Base-by-base conservation (phyloP, 2,888 invertebrate species). In the Nomada ruficornis region DNA sequence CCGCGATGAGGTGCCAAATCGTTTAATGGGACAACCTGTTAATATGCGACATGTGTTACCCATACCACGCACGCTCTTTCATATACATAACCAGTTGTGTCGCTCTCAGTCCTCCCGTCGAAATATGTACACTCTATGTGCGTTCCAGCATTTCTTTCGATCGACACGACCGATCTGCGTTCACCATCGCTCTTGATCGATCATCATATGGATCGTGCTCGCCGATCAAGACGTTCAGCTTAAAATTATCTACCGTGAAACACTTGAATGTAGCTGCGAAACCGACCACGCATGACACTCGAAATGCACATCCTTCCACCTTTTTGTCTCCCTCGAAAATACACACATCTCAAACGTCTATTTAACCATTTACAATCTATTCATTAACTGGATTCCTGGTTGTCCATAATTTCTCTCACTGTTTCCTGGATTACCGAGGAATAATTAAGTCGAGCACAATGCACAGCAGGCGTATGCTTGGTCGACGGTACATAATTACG, bases 11-110 rank as follows among this genome's bases (percentile, higher is more conserved):
- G 90, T 88, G 91, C 91, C 91, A 89, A 89, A 91, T 88, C 91
- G 91, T 91, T 91, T 91, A 91, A 91, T 91, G 91, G 91, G 87
- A 90, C 91, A 90, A 88, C 87, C 91, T 89, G 92, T 92, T 92
- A 92, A 91, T 91, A 91, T 87, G 87, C 88, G 91, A 91, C 91
- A 91, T 88, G 88, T 90, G 91, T 91, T 89, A 86, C 89, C 75
- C 85, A 84, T 78, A 82, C 85, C 86, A 74, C 78, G 62, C 55
- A 42, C 55, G 63, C 54, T 68, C 73, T 88, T 89, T 88, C 86
- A 91, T 89, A 90, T 91, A 84, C 89, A 91, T 91, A 90, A 90
- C 90, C 91, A 90, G 90, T 90, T 89, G 85, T 82, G 78, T 88
- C 77, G 69, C 50, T 50, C 74, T 78, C 29, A 60, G 36, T 78